Evolutionary conservation across 1,140 invertebrate genomes (phyloP).

Genomic region (Drosophila dunni): DNA sequence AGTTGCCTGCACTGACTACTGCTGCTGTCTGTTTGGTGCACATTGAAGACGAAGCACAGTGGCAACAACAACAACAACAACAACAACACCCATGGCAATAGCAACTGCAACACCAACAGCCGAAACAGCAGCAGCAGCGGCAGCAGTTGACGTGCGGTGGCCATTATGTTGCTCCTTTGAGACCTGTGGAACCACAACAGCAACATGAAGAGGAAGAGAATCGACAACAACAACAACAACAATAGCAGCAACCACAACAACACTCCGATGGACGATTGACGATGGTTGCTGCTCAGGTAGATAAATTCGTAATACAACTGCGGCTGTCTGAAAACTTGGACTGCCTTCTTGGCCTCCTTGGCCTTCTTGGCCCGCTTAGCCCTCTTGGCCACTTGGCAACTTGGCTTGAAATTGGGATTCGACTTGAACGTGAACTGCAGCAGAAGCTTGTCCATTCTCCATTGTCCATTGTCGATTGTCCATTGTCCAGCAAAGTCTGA

Average conservation of each 20-base stretch:
- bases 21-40: slow-evolving; percentile 18
- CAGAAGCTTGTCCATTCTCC: slow-evolving; percentile 46
- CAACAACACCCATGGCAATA: too few relatives aligned
- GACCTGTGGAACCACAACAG: slow-evolving; percentile 40
- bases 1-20: neutral
- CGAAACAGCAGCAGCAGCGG: slow-evolving; percentile 25
- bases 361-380: too few relatives aligned
- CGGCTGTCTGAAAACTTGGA: slow-evolving; percentile 52
- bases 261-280: slow-evolving; percentile 73
- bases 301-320: slow-evolving; percentile 80
- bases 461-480: slow-evolving; percentile 2
- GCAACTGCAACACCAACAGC: too few relatives aligned
- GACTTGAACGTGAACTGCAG: neutral
- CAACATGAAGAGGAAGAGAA: slow-evolving; percentile 39
- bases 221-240: slow-evolving; percentile 39
- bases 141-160: slow-evolving; percentile 68
- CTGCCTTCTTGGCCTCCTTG: neutral
- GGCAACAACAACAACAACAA: neutral
- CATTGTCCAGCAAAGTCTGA: slow-evolving; percentile 18
- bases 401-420: too few relatives aligned
- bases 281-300: slow-evolving; percentile 80
- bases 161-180: slow-evolving; percentile 74
- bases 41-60: slow-evolving; percentile 26
- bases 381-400: slow-evolving; percentile 17
- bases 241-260: slow-evolving; percentile 35